Evolutionary conservation across 2,113 vertebrate species (phyloP).

Genomic region (Willisornis vidua): DNA sequence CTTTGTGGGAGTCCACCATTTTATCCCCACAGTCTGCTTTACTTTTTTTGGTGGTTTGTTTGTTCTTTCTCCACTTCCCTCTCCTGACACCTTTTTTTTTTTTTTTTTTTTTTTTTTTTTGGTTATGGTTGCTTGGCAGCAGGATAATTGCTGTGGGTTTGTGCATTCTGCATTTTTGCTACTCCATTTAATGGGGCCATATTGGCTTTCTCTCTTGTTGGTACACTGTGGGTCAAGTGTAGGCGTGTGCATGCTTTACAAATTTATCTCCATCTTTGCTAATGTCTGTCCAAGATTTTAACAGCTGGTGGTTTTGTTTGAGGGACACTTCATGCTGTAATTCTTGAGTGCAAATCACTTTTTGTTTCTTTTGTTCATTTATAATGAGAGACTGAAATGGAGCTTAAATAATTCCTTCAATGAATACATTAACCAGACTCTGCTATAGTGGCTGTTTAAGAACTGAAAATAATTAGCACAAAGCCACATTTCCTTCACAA

Average conservation of each 20-base stretch:
- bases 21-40: background rate
- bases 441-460: constrained; percentile 74
- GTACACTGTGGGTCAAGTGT: constrained; percentile 74
- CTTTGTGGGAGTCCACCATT: background rate
- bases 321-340: constrained; percentile 73
- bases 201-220: constrained; percentile 70
- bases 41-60: background rate
- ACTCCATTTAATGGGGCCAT: constrained; percentile 54
- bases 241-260: constrained; percentile 75
- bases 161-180: constrained; percentile 58
- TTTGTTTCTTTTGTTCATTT: constrained; percentile 76
- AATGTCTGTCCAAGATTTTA: constrained; percentile 60
- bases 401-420: constrained; percentile 79
- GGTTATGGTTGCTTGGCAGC: constrained; percentile 75
- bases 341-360: constrained; percentile 75
- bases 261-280: constrained; percentile 50
- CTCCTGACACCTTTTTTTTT: background rate
- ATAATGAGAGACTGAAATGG: constrained; percentile 77
- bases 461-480: constrained; percentile 77
- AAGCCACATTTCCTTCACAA: constrained; percentile 73
- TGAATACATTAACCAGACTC: constrained; percentile 74
- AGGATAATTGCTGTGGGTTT: constrained; percentile 20
- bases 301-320: constrained; percentile 69
- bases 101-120: constrained; percentile 53
- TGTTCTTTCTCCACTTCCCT: background rate